A percentile compares a stretch with the other conserved stretches of the same genome.
Evolutionary conservation across 2,797 vertebrate species (phyloP).

Genomic region (Hafferia zeledoni): DNA sequence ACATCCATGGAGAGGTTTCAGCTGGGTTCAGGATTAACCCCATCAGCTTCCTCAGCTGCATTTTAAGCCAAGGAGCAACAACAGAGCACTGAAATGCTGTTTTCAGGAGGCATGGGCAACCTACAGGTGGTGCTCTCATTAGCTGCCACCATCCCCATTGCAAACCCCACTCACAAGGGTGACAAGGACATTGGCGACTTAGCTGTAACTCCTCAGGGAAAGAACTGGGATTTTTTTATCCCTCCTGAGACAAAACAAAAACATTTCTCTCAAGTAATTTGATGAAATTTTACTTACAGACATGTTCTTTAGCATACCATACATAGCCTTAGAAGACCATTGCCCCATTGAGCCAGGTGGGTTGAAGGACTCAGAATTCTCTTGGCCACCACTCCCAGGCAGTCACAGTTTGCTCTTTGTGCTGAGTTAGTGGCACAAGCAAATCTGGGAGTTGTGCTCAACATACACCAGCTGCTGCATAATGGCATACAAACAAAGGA

Average conservation of each 20-base stretch:
- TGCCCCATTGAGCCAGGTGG: neutral
- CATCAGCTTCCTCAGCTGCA: neutral
- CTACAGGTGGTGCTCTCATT: neutral
- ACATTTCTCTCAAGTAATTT: neutral
- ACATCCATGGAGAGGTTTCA: rapidly evolving
- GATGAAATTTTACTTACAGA: neutral
- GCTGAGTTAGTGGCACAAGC: neutral
- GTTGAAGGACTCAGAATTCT: neutral
- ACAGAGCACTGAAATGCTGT: neutral
- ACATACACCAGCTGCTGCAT: neutral
- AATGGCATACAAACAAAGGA: neutral
- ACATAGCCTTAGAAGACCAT: neutral
- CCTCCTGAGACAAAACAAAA: neutral
- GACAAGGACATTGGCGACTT: neutral
- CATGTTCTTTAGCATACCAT: rapidly evolving
- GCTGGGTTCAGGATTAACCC: neutral
- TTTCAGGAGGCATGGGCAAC: neutral
- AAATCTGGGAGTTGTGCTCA: neutral
- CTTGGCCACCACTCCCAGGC: neutral
- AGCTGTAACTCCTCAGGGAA: neutral
- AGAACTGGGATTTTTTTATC: neutral
- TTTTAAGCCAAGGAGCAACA: neutral
- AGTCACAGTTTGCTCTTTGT: neutral
- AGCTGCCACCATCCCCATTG: neutral
- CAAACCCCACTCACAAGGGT: neutral